Conservation (phyloP, 2,888 invertebrate genomes). For the Chouioia cunea region DNA sequence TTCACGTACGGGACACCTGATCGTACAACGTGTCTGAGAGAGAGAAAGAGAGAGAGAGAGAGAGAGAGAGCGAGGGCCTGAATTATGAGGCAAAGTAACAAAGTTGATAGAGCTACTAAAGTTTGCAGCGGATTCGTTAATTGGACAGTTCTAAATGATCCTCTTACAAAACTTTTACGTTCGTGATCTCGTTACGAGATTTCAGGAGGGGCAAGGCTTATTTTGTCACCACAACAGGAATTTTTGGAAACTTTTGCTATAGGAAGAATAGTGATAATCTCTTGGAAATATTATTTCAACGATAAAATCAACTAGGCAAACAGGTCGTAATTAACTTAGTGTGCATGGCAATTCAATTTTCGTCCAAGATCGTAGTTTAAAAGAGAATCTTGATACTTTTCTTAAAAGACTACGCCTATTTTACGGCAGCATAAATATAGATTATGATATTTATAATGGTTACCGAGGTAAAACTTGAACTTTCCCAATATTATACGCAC, state of each 20-base stretch:
- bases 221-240: neutral
- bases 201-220: neutral
- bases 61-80: neutral
- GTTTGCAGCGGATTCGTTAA: conserved; percentile 28
- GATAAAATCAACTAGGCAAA: neutral
- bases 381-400: conserved; percentile 19
- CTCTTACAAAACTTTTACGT: conserved; percentile 11
- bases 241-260: neutral
- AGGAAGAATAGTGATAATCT: neutral
- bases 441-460: conserved; percentile 39
- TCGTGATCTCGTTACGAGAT: conserved; percentile 32
- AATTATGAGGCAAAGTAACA: no score
- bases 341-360: no score
- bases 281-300: neutral
- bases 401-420: conserved; percentile 5
- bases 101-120: neutral
- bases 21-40: conserved; percentile 9
- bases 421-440: neutral
- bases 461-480: neutral
- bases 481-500: neutral
- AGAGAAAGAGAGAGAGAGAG: neutral
- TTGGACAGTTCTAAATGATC: conserved; percentile 26
- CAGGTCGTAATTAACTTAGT: neutral
- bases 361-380: neutral
- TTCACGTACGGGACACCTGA: neutral